Percentiles rank a stretch among this genome's conserved stretches.
Conservation (phyloP, 2,888 invertebrate genomes). For the Drosophila mimica region DNA sequence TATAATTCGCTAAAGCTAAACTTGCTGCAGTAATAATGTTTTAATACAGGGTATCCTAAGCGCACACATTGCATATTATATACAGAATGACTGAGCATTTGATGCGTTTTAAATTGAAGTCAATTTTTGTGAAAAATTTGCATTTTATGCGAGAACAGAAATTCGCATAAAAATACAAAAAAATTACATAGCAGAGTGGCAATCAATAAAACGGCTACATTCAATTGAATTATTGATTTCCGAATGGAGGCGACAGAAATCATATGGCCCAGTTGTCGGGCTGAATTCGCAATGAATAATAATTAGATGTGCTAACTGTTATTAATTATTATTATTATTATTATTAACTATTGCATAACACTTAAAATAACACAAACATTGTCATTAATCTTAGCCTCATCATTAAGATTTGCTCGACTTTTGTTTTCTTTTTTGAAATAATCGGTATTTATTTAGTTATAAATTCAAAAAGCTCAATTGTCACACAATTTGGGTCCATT, state of each 20-base stretch:
- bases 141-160: conserved; percentile 50
- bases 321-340: too few relatives aligned
- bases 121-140: conserved; percentile 65
- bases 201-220: conserved; percentile 63
- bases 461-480: background rate
- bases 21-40: background rate
- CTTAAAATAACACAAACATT: background rate
- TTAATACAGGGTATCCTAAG: conserved; percentile 27
- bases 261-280: conserved; percentile 28
- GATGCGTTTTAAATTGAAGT: conserved; percentile 79
- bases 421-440: background rate
- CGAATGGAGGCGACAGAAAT: conserved; percentile 18
- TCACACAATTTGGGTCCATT: conserved; percentile 69
- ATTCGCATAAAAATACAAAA: conserved; percentile 24
- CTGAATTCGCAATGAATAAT: conserved; percentile 25
- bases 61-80: conserved; percentile 19
- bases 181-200: conserved; percentile 15
- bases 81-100: conserved; percentile 22
- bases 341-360: background rate
- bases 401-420: background rate
- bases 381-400: background rate
- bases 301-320: background rate
- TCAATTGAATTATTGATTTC: conserved; percentile 69
- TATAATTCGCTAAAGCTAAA: background rate
- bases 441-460: background rate